These are phyloP conservation scores for Chelonia mydas DNA, from an alignment of 2,797 vertebrate genomes.

Conservation along the genomic window DNA sequence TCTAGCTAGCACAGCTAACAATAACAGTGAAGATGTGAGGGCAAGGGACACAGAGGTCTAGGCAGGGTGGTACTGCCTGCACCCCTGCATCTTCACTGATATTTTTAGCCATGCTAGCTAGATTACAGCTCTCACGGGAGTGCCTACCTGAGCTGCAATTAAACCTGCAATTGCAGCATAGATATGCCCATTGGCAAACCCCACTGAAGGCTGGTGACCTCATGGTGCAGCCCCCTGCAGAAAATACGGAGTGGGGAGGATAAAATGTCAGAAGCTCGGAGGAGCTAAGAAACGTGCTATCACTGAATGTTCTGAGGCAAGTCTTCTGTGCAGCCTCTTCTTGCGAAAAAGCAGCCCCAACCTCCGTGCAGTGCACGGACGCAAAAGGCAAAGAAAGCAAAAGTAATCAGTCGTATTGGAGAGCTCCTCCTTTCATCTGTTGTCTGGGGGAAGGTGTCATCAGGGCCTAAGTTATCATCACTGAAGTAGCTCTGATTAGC, in stretches of 20 bases:
- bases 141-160: no score
- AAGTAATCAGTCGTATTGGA: not conserved
- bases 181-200: no score
- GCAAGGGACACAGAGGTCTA: no score
- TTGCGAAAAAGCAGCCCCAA: not conserved
- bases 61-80: no score
- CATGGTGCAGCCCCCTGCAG: fast-evolving
- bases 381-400: not conserved
- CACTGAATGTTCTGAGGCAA: fast-evolving
- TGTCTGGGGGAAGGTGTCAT: not conserved
- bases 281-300: not conserved
- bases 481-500: not conserved
- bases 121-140: no score
- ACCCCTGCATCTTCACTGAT: no score
- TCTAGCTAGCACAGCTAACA: no score
- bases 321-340: not conserved
- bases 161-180: no score
- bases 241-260: not conserved
- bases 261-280: not conserved
- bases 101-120: no score
- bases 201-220: not conserved
- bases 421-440: not conserved
- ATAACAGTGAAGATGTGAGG: no score
- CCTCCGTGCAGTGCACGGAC: not conserved
- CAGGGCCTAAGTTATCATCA: not conserved